Percentiles rank a stretch among this genome's conserved stretches.
Conservation (phyloP, 2,113 vertebrate genomes). For the Datnioides undecimradiatus region DNA sequence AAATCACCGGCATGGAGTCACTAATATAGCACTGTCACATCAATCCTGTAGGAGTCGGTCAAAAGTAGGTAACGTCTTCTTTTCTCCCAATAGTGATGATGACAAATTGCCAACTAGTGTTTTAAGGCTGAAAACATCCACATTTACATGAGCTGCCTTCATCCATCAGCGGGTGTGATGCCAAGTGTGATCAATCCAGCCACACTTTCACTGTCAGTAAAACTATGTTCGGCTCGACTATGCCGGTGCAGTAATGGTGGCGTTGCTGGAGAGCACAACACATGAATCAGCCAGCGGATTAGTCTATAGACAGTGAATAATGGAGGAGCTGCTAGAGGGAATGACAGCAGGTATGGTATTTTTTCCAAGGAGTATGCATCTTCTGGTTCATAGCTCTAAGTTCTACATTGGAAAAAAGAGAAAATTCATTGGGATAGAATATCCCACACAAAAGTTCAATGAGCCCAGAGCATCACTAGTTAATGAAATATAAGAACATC, state of each 20-base stretch:
- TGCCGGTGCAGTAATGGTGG: constrained; percentile 24
- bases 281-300: constrained; percentile 47
- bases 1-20: neutral
- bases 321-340: constrained; percentile 6
- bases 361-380: neutral
- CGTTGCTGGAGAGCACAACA: constrained; percentile 15
- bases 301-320: constrained; percentile 39
- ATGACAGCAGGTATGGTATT: constrained; percentile 21
- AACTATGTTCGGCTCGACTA: constrained; percentile 24
- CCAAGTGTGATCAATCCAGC: constrained; percentile 29
- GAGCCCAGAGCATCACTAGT: neutral
- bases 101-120: constrained; percentile 4
- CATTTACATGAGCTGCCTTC: constrained; percentile 13
- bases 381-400: constrained; percentile 21
- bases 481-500: constrained; percentile 1
- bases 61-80: neutral
- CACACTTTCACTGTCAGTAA: constrained; percentile 21
- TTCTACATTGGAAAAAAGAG: neutral
- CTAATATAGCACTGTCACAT: neutral
- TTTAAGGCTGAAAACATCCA: constrained; percentile 24
- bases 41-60: neutral
- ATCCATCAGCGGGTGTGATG: constrained; percentile 16
- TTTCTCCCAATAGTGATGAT: neutral
- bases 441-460: neutral
- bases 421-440: neutral